Evolutionary conservation across 2,113 vertebrate genomes (phyloP), one percentile per base, ranked within the genome.

Genomic region (Cottus gobio): DNA sequence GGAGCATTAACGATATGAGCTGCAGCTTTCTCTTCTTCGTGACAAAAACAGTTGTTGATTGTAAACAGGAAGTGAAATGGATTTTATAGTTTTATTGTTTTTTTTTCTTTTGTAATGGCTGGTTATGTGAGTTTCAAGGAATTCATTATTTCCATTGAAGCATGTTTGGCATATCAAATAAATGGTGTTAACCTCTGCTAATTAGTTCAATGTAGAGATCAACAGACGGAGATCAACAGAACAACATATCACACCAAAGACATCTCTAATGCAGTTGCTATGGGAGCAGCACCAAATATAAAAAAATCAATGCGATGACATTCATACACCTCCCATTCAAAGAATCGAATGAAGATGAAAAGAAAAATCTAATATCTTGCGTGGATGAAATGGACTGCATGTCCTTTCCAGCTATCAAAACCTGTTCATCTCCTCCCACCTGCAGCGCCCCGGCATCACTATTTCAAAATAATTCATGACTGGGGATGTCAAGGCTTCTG

Each of bases 401-500:
- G 56, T 77, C n/a, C 9, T 6, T 50, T 64, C 64, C 24, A 79
- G 56, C 48, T 46, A 18, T 26, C 50, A 66, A n/a, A 57, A 77
- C 56, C 13, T 26, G 11, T 44, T 57, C 66, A 61, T 75, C 31
- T 52, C 61, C 12, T 22, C 71, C 75, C n/a, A 70, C 71, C n/a
- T 4, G 7, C 66, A 30, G 74, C 48, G 30, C 46, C 73, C 73
- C 77, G 66, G 26, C 10, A 73, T 61, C 16, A 26, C 57, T 54
- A 39, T 75, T 12, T 83, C 61, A 61, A 46, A 82, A 68, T 71
- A 82, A 57, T 62, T 50, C 50, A 60, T 22, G 48, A 75, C 64
- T 50, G 16, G 10, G 65, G 69, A 80, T 80, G 70, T 80, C 75
- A 83, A 69, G 85, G 57, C 30, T 73, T 71, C 66, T 64, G 66